A percentile compares a stretch with the other conserved stretches of the same genome.
These are phyloP conservation scores for Vicugna pacos DNA, from an alignment of 2,113 vertebrate species.

Conservation along the genomic window DNA sequence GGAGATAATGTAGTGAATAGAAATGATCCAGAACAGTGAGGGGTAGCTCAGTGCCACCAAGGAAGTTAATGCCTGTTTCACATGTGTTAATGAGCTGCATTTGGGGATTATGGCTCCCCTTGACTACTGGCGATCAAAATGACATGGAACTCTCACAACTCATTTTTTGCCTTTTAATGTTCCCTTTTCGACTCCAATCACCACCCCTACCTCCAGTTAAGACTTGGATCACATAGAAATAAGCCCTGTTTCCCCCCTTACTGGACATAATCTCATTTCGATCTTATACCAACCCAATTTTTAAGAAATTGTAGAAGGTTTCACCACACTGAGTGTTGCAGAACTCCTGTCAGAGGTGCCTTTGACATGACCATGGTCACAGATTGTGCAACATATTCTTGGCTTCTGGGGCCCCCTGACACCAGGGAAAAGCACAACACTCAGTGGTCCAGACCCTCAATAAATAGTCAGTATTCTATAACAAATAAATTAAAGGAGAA, in stretches of 20 bases:
- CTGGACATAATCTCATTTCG: constrained; percentile 13
- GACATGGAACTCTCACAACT: background rate
- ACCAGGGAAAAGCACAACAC: background rate
- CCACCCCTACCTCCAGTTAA: background rate
- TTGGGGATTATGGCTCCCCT: background rate
- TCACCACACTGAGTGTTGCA: background rate
- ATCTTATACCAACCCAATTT: background rate
- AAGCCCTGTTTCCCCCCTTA: background rate
- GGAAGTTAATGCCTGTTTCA: constrained; percentile 32
- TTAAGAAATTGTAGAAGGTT: constrained; percentile 1
- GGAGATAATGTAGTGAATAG: constrained; percentile 35
- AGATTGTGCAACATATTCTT: background rate
- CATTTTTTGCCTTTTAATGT: constrained; percentile 51
- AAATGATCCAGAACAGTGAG: constrained; percentile 2
- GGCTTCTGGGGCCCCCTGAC: background rate
- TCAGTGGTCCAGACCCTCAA: background rate
- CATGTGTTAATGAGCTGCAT: background rate
- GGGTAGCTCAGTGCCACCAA: background rate
- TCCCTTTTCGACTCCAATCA: background rate
- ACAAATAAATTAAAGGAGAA: background rate
- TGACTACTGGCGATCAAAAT: background rate
- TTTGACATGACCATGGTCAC: background rate
- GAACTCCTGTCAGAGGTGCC: background rate
- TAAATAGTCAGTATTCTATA: background rate
- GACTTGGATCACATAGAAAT: background rate